phyloP scores from a whole-genome alignment of 1,140 invertebrate genomes.

The Camponotus floridanus region DNA sequence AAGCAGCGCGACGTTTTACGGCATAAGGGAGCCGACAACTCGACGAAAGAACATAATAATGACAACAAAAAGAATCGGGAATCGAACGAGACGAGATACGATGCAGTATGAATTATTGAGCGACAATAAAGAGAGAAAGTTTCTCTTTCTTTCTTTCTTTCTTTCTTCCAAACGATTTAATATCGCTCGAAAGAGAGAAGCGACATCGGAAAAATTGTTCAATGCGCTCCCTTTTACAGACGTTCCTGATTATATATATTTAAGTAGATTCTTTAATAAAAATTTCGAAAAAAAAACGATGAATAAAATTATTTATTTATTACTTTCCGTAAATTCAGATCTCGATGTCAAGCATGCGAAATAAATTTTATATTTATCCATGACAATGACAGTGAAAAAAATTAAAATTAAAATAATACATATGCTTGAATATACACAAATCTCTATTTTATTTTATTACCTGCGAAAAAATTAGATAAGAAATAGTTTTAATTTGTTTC shows the following conservation, averaged over 20 bases:
- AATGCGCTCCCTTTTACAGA: background rate
- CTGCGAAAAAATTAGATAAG: too few species aligned
- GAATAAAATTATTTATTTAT: background rate
- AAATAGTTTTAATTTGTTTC: too few species aligned
- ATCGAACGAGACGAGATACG: constrained; percentile 12
- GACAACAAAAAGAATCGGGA: constrained; percentile 13
- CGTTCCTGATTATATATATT: background rate
- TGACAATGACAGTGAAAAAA: background rate
- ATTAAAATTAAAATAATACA: background rate
- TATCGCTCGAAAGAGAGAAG: background rate
- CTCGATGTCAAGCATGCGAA: background rate
- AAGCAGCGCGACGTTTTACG: background rate
- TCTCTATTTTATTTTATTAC: too few species aligned
- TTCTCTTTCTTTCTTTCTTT: too few species aligned
- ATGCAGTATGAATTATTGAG: constrained; percentile 34
- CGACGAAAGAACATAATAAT: constrained; percentile 10
- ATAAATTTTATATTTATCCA: background rate
- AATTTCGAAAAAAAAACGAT: background rate
- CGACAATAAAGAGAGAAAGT: background rate
- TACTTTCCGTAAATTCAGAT: background rate
- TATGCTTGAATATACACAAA: too few species aligned
- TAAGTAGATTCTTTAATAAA: background rate
- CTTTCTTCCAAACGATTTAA: constrained; percentile 23
- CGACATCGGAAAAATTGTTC: constrained; percentile 14
- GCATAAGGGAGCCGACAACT: constrained; percentile 21